These are phyloP conservation scores for Axinella damicornis DNA, from an alignment of 37 sponge, comb jelly and placozoan genomes.

Conservation along the genomic window DNA sequence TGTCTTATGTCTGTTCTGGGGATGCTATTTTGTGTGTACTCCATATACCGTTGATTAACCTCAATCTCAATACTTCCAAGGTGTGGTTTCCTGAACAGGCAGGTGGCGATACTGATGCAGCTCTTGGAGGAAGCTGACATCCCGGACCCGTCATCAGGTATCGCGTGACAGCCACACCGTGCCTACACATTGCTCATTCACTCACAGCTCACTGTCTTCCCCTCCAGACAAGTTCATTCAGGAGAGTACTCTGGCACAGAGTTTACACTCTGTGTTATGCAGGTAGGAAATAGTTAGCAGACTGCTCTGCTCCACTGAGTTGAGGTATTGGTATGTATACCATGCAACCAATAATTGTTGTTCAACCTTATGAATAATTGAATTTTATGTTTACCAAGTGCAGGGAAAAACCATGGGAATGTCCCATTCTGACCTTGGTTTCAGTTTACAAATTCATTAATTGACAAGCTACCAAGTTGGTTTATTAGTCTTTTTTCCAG, in stretches of 20 bases:
- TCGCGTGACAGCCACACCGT: too few species aligned
- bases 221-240: constrained; percentile 25
- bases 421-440: too few species aligned
- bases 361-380: too few species aligned
- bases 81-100: constrained; percentile 44
- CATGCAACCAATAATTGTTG: neutral
- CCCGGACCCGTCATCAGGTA: constrained; percentile 27
- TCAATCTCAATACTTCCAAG: constrained; percentile 7
- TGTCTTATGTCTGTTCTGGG: too few species aligned
- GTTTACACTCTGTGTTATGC: constrained; percentile 24
- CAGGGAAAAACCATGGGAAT: too few species aligned
- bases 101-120: constrained; percentile 57
- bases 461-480: too few species aligned
- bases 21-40: too few species aligned
- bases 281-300: constrained; percentile 25
- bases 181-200: too few species aligned
- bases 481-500: too few species aligned
- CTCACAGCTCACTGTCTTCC: neutral
- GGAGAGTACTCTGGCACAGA: constrained; percentile 49
- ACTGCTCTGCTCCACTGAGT: neutral
- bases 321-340: neutral
- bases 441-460: too few species aligned
- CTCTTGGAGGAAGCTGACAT: constrained; percentile 62
- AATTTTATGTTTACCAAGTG: too few species aligned
- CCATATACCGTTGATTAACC: too few species aligned